Percentiles rank a stretch among this genome's conserved stretches.
These are phyloP conservation scores for Clarias fuscus DNA, from an alignment of 2,797 vertebrate genomes.

Conservation along the genomic window DNA sequence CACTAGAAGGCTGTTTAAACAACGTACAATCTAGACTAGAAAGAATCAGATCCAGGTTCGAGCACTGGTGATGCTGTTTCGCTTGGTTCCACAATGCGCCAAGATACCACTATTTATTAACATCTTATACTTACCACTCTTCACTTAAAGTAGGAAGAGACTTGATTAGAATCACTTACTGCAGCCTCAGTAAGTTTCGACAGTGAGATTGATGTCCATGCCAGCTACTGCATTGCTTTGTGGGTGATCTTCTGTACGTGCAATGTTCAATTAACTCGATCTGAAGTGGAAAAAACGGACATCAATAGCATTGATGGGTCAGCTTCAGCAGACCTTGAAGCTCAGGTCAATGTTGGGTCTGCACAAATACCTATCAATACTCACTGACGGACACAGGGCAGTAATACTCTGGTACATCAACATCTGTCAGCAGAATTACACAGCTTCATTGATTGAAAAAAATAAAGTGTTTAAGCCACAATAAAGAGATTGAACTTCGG, in stretches of 20 bases:
- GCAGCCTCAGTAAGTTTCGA: not conserved
- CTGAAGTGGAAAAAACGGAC: slow-evolving; percentile 48
- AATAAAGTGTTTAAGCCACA: not conserved
- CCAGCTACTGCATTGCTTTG: slow-evolving; percentile 18
- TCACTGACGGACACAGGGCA: slow-evolving; percentile 35
- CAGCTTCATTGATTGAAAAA: slow-evolving; percentile 7
- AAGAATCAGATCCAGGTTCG: not conserved
- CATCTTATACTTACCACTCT: not conserved
- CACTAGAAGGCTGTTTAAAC: not conserved
- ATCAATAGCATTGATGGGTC: slow-evolving; percentile 64
- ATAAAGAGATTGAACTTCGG: not conserved
- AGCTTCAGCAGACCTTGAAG: slow-evolving; percentile 52
- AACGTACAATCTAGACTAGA: not conserved
- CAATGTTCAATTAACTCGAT: slow-evolving; percentile 56
- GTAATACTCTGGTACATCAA: slow-evolving; percentile 7
- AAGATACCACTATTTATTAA: not conserved
- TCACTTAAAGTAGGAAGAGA: not conserved
- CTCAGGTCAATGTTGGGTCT: slow-evolving; percentile 71
- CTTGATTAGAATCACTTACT: not conserved
- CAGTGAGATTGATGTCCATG: slow-evolving; percentile 16
- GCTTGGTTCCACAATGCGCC: not conserved
- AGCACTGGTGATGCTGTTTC: not conserved
- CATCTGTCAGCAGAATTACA: slow-evolving; percentile 27
- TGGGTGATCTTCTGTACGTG: slow-evolving; percentile 43
- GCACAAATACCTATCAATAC: slow-evolving; percentile 55